Evolutionary conservation across 2,797 vertebrate species (phyloP).

Genomic region (Myotis vivesi): DNA sequence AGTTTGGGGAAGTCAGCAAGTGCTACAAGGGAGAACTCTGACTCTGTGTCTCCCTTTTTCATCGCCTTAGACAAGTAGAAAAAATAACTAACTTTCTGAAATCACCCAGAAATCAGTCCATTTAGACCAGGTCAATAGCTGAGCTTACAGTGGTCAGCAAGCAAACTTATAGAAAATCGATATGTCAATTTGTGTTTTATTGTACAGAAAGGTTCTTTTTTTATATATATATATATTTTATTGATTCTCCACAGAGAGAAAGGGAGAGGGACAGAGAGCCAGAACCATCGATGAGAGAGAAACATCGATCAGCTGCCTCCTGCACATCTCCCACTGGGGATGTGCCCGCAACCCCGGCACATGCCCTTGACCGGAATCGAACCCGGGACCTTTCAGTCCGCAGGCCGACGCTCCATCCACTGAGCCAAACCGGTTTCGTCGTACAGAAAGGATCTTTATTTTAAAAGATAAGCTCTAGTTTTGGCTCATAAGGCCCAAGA

Average conservation of each 20-base stretch:
- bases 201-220: too few species aligned
- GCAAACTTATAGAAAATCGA: conserved; percentile 60
- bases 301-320: too few species aligned
- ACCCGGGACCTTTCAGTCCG: too few species aligned
- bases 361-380: too few species aligned
- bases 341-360: too few species aligned
- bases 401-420: too few species aligned
- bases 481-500: neutral
- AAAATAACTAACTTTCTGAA: conserved; percentile 18
- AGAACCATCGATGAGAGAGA: too few species aligned
- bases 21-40: neutral
- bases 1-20: neutral
- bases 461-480: conserved; percentile 37
- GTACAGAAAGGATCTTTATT: conserved; percentile 53
- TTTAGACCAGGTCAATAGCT: conserved; percentile 30
- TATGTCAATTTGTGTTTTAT: neutral
- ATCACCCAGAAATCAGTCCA: neutral
- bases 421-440: too few species aligned
- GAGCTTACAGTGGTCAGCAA: neutral
- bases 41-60: neutral
- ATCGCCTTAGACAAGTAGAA: neutral
- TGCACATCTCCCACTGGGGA: too few species aligned
- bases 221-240: too few species aligned
- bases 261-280: too few species aligned
- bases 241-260: too few species aligned